Conservation (phyloP, 1,140 invertebrate species). For the Brachionus sp. region DNA sequence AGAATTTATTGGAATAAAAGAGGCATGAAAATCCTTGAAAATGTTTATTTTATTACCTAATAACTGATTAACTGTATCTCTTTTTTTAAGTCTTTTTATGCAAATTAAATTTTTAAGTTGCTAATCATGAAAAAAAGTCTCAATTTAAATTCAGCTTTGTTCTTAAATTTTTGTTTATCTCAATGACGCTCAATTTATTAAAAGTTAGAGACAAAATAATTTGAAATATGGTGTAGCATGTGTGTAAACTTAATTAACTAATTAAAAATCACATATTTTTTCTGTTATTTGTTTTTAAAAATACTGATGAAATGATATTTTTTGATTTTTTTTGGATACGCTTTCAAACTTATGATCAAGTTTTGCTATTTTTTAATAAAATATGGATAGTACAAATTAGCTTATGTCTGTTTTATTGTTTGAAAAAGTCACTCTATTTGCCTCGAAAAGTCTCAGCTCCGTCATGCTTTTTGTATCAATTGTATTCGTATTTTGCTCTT, state of each 20-base stretch:
- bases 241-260: not conserved
- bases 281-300: too few relatives aligned
- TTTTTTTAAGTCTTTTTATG: too few relatives aligned
- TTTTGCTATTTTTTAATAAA: not conserved
- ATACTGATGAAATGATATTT: not conserved
- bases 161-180: too few relatives aligned
- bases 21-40: too few relatives aligned
- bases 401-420: not conserved
- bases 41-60: too few relatives aligned
- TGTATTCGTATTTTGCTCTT: conserved; percentile 1
- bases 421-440: not conserved
- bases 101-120: too few relatives aligned
- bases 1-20: too few relatives aligned
- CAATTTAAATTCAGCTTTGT: too few relatives aligned
- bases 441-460: not conserved
- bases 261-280: not conserved
- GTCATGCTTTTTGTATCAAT: not conserved
- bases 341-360: not conserved
- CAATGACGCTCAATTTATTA: too few relatives aligned
- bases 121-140: too few relatives aligned
- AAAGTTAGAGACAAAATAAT: too few relatives aligned
- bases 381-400: not conserved
- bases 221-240: not conserved
- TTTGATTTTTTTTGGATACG: not conserved
- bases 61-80: too few relatives aligned